Evolutionary conservation across 1,140 invertebrate species (phyloP).

Genomic region (Drosophila sp.): DNA sequence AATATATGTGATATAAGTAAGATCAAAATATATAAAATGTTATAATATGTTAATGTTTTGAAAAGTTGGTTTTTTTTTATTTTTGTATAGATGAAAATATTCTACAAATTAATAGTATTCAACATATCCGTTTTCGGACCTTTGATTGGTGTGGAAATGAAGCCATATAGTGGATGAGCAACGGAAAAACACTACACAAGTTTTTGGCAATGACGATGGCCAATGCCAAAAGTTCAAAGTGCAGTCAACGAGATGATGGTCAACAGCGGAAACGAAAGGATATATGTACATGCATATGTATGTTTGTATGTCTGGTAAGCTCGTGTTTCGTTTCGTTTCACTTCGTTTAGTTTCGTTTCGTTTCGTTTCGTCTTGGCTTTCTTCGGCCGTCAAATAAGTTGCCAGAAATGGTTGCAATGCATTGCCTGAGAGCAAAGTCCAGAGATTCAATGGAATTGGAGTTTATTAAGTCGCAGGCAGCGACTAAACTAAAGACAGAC

Average conservation of each 20-base stretch:
- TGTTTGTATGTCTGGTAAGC: neutral
- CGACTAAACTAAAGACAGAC: no score
- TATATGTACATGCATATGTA: constrained; percentile 21
- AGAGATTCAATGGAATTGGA: constrained; percentile 29
- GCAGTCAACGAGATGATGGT: constrained; percentile 37
- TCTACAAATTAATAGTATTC: no score
- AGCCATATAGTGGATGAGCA: constrained; percentile 14
- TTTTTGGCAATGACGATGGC: constrained; percentile 30
- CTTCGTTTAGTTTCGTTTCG: neutral
- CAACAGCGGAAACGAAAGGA: constrained; percentile 49
- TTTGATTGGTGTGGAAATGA: neutral
- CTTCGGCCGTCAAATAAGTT: constrained; percentile 1
- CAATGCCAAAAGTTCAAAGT: constrained; percentile 57
- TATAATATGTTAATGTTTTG: no score
- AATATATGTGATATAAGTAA: no score
- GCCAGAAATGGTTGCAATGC: neutral
- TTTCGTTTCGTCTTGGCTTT: neutral
- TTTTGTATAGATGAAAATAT: no score
- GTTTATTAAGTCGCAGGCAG: constrained; percentile 31
- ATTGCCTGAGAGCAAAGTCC: constrained; percentile 1
- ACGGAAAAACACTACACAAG: neutral
- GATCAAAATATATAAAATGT: no score
- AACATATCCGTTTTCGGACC: no score
- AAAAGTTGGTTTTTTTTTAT: no score
- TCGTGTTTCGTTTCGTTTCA: neutral